phyloP scores from a whole-genome alignment of 30 jellyfish, hydroid and myxozoan genomes.

The Aurelia sp. region DNA sequence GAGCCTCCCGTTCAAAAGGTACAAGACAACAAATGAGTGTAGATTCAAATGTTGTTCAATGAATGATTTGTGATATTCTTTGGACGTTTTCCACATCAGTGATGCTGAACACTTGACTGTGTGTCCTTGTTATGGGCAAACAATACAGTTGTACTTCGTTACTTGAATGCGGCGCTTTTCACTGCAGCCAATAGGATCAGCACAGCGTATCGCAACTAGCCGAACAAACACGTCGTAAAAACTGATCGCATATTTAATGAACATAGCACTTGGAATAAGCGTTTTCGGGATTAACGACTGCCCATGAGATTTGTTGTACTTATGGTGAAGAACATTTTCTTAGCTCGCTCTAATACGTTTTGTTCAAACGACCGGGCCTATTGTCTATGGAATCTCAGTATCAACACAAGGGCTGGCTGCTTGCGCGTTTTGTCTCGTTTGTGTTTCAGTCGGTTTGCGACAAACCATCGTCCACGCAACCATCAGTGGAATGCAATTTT shows the following conservation, averaged over 20 bases:
- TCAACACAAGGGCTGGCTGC: slow-evolving; percentile 34
- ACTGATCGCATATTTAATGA: slow-evolving; percentile 27
- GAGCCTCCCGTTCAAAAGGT: slow-evolving; percentile 1
- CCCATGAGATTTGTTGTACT: slow-evolving; percentile 71
- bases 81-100: slow-evolving; percentile 65
- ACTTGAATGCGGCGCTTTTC: slow-evolving; percentile 62
- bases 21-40: background rate
- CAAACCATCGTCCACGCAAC: slow-evolving; percentile 46
- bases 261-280: slow-evolving; percentile 57
- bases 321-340: slow-evolving; percentile 50
- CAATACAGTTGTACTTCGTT: slow-evolving; percentile 70
- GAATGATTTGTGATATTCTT: slow-evolving; percentile 4
- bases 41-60: slow-evolving; percentile 20
- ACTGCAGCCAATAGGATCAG: slow-evolving; percentile 54
- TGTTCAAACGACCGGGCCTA: slow-evolving; percentile 48
- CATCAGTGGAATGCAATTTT: slow-evolving; percentile 60
- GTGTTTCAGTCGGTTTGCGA: slow-evolving; percentile 21
- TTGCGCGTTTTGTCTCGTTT: slow-evolving; percentile 49
- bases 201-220: slow-evolving; percentile 72
- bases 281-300: slow-evolving; percentile 63
- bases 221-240: slow-evolving; percentile 50
- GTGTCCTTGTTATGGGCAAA: slow-evolving; percentile 38
- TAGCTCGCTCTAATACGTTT: slow-evolving; percentile 52
- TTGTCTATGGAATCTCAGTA: slow-evolving; percentile 50
- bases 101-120: slow-evolving; percentile 65